Percentiles rank a stretch among this genome's conserved stretches.
phyloP scores from a whole-genome alignment of 2,888 invertebrate species.

The Candidula unifasciata region DNA sequence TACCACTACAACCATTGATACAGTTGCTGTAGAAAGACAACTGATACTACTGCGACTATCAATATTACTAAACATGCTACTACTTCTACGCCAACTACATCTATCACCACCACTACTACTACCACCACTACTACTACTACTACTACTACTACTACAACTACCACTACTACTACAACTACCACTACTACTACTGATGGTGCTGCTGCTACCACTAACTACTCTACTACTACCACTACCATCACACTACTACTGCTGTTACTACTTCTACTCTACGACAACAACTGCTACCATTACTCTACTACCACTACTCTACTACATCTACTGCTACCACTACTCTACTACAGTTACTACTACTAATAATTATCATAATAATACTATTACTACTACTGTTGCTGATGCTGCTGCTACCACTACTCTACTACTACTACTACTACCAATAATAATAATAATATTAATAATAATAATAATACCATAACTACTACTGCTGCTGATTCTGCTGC shows the following conservation, averaged over 20 bases:
- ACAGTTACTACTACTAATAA: neutral
- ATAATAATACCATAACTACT: neutral
- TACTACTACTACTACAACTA: neutral
- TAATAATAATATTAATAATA: neutral
- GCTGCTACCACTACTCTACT: neutral
- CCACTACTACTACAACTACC: neutral
- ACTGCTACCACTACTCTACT: neutral
- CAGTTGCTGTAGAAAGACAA: neutral
- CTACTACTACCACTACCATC: neutral
- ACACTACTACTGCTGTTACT: neutral
- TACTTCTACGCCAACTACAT: neutral
- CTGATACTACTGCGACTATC: neutral
- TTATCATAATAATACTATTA: neutral
- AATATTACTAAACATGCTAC: neutral
- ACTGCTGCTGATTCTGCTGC: neutral
- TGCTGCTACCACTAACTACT: neutral
- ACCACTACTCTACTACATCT: neutral
- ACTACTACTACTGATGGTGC: neutral
- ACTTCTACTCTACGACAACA: neutral
- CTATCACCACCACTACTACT: neutral
- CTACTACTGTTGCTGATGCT: neutral
- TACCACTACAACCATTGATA: neutral
- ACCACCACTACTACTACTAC: neutral
- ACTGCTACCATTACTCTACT: neutral
- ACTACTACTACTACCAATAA: neutral